Conservation (phyloP, 2,113 vertebrate species). For the Meriones unguiculatus region DNA sequence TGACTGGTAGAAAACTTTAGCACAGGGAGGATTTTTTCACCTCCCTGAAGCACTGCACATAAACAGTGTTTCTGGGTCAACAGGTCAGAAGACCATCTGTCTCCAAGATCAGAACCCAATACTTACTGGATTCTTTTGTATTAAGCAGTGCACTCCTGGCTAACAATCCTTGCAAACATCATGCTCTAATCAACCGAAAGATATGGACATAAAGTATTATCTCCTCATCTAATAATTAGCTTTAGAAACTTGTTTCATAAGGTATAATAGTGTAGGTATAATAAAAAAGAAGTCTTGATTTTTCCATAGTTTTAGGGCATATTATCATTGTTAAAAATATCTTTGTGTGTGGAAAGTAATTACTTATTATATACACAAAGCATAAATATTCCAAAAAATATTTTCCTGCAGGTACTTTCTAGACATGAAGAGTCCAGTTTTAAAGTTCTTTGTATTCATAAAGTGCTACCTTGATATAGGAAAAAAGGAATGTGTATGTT, state of each 20-base stretch:
- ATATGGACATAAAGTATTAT: conserved; percentile 56
- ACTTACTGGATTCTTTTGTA: not conserved
- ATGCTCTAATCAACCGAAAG: not conserved
- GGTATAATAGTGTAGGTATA: not conserved
- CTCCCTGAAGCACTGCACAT: not conserved
- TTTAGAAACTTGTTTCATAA: conserved; percentile 44
- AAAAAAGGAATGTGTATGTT: not conserved
- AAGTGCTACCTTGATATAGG: not conserved
- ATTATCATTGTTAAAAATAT: not conserved
- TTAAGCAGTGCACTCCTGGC: too few species aligned
- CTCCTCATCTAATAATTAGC: conserved; percentile 52
- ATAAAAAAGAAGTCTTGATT: not conserved
- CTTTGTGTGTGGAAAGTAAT: not conserved
- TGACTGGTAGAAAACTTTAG: not conserved
- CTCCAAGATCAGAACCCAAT: not conserved
- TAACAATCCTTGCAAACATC: not conserved
- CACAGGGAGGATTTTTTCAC: not conserved
- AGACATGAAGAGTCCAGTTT: not conserved
- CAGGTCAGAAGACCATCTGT: too few species aligned
- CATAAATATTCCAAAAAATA: not conserved
- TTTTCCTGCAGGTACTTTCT: not conserved
- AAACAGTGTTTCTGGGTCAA: not conserved
- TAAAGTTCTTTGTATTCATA: not conserved
- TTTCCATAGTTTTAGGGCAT: not conserved
- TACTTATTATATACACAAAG: not conserved